Percentiles rank a stretch among this genome's conserved stretches.
Conservation (phyloP, 2,888 invertebrate species). For the Tetragonisca angustula region DNA sequence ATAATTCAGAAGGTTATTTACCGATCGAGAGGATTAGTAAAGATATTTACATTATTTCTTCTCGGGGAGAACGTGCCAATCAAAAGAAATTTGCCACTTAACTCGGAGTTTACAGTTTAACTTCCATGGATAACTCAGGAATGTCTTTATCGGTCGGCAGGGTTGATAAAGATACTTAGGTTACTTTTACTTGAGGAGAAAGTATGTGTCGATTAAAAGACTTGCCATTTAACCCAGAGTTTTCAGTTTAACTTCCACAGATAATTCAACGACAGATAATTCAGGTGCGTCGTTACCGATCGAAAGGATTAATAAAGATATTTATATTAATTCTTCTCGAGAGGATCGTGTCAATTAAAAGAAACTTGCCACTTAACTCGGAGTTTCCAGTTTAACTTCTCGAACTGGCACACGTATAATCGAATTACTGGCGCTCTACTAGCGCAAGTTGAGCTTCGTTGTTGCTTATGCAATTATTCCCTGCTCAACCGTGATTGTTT, state of each 20-base stretch:
- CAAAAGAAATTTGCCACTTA: conserved; percentile 26
- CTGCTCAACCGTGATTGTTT: background rate
- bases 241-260: background rate
- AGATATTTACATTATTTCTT: background rate
- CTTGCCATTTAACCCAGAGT: conserved; percentile 24
- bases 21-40: background rate
- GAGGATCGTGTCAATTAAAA: background rate
- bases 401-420: conserved; percentile 23
- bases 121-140: background rate
- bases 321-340: background rate
- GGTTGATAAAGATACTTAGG: background rate
- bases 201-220: background rate
- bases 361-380: conserved; percentile 25
- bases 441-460: background rate
- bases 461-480: conserved; percentile 29
- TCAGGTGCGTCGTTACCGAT: conserved; percentile 15
- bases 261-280: conserved; percentile 22
- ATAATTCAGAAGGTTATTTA: conserved; percentile 18
- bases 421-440: conserved; percentile 10
- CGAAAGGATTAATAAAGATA: background rate
- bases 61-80: background rate
- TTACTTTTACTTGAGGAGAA: background rate
- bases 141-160: background rate
- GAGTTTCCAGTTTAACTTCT: conserved; percentile 34
- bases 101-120: conserved; percentile 27